Percentiles rank a stretch among this genome's conserved stretches.
These are phyloP conservation scores for Octonoba sinensis DNA, from an alignment of 2,888 invertebrate genomes.

Conservation along the genomic window DNA sequence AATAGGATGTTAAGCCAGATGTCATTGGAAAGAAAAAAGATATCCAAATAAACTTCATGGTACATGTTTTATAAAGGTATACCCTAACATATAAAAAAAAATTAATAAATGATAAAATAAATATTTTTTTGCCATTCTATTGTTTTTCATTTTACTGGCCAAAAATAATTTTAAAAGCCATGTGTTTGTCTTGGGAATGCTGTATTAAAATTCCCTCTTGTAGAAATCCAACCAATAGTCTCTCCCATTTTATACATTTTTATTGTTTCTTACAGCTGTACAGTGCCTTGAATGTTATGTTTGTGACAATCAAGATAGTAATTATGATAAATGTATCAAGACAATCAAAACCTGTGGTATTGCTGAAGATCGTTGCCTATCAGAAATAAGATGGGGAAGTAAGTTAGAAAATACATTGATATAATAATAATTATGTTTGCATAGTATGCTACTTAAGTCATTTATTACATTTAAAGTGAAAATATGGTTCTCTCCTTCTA, in stretches of 20 bases:
- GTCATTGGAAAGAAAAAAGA: too few species aligned
- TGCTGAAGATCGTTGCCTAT: slow-evolving; percentile 86
- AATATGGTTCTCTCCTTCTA: background rate
- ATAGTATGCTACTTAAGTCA: background rate
- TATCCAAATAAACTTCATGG: too few species aligned
- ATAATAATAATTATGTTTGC: too few species aligned
- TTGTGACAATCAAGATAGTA: slow-evolving; percentile 91
- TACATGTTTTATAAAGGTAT: too few species aligned
- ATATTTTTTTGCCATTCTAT: background rate
- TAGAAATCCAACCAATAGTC: background rate
- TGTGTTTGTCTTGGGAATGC: too few species aligned
- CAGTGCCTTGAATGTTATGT: slow-evolving; percentile 91
- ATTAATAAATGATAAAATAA: background rate
- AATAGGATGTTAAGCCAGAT: too few species aligned
- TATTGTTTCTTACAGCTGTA: slow-evolving; percentile 72
- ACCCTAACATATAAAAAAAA: too few species aligned
- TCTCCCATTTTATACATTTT: slow-evolving; percentile 65
- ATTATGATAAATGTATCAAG: slow-evolving; percentile 90
- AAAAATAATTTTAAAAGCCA: background rate
- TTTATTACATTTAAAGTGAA: background rate
- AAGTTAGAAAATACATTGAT: slow-evolving; percentile 69
- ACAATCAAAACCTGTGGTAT: slow-evolving; percentile 92
- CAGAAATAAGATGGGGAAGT: slow-evolving; percentile 94
- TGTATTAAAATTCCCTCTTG: background rate
- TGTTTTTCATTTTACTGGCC: background rate